Percentiles rank a stretch among this genome's conserved stretches.
These are phyloP conservation scores for Caenorhabditis briggsae DNA, from an alignment of 1,140 invertebrate species.

Conservation along the genomic window DNA sequence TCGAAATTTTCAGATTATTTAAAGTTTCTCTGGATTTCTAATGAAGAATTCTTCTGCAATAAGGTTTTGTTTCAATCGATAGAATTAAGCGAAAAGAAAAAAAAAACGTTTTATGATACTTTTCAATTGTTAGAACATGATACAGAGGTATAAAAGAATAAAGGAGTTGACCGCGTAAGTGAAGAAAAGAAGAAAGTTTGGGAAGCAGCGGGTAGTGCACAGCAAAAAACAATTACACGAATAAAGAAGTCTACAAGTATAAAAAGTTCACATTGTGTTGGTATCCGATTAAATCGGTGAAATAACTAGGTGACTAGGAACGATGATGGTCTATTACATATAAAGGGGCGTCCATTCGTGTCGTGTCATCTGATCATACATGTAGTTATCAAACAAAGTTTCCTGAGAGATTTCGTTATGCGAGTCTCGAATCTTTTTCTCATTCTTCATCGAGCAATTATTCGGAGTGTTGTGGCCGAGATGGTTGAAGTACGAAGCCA, in stretches of 20 bases:
- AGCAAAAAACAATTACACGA: conserved; percentile 25
- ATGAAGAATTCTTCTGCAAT: too few relatives aligned
- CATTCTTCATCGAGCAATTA: conserved; percentile 4
- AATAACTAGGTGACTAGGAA: background rate
- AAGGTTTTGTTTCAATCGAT: too few relatives aligned
- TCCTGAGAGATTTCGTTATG: background rate
- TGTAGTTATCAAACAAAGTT: conserved; percentile 24
- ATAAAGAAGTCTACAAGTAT: conserved; percentile 9
- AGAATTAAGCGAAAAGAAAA: too few relatives aligned
- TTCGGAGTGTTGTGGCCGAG: conserved; percentile 3
- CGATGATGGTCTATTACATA: background rate
- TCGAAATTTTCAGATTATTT: too few relatives aligned
- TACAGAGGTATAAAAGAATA: background rate
- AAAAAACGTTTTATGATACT: too few relatives aligned
- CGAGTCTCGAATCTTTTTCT: background rate
- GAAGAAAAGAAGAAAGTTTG: background rate
- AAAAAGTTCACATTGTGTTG: background rate
- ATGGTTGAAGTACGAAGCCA: background rate
- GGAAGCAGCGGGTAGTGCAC: background rate
- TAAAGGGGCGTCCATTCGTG: background rate
- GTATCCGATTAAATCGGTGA: background rate
- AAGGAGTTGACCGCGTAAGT: conserved; percentile 22
- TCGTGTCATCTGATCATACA: conserved; percentile 40
- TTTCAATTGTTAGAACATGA: background rate
- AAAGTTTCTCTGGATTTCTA: too few relatives aligned